Evolutionary conservation across 2,797 vertebrate genomes (phyloP).

Genomic region (Enteromius trimaculatus): DNA sequence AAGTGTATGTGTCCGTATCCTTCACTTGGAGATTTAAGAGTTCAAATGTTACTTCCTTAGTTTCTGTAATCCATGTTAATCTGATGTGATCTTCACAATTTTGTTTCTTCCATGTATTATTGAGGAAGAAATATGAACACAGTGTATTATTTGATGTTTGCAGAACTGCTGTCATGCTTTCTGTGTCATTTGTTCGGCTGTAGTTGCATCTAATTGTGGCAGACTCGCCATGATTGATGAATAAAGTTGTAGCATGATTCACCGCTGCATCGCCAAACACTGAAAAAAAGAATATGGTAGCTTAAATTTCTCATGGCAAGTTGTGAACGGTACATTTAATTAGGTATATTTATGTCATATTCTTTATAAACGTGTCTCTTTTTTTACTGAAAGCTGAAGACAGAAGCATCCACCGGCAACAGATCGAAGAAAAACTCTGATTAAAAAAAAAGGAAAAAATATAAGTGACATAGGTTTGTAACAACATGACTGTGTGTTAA

Average conservation of each 20-base stretch:
- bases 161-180: background rate
- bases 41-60: constrained; percentile 29
- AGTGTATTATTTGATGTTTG: background rate
- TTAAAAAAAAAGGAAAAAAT: background rate
- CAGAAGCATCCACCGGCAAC: background rate
- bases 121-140: background rate
- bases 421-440: constrained; percentile 6
- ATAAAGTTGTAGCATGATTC: background rate
- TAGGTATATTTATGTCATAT: background rate
- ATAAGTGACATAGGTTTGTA: background rate
- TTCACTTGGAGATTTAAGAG: constrained; percentile 40
- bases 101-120: background rate
- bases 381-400: constrained; percentile 4
- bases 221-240: constrained; percentile 3
- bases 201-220: constrained; percentile 33
- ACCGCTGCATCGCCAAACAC: background rate
- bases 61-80: background rate
- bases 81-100: constrained; percentile 9
- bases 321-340: background rate
- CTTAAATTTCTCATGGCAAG: background rate
- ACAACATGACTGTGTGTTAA: background rate
- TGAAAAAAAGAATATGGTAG: constrained; percentile 10
- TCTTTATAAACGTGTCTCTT: background rate
- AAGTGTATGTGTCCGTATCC: constrained; percentile 17
- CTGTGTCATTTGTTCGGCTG: background rate